Base-by-base conservation (phyloP, 2,113 vertebrate species). In the Todiramphus chloris region DNA sequence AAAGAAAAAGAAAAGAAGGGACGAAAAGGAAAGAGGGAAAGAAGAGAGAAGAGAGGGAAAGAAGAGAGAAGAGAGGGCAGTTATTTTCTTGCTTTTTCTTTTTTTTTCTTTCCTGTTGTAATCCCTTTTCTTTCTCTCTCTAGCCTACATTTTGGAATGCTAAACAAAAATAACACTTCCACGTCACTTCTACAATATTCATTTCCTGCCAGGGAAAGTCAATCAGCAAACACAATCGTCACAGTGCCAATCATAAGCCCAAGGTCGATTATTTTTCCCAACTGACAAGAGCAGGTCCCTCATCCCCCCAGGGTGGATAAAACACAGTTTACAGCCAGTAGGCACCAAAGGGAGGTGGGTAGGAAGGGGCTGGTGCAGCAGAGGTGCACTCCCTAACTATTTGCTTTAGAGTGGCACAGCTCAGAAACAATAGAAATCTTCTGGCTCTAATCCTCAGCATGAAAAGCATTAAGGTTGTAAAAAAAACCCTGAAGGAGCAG, bases 371-470 rank as follows among this genome's bases (percentile, higher is more conserved):
- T 5, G 0, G 13, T n/a, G 44, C 77, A 30, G 44, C 9, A 7
- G 58, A 66, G 13, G 23, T 41, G 83, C 16, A 20, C 4, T 0
- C 37, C 43, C 81, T 35, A 16, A 92, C 19, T 63, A 21, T 74
- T 92, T 89, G n/a, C 37, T 92, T 93, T 44, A 88, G 50, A 50
- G 33, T n/a, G 6, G 28, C 74, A 75, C 31, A 83, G 28, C 51
- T 90, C 83, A 76, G 87, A 96, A 97, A 90, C 33, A 67, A 64
- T 51, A 95, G 67, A 74, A 94, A 83, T 25, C 14, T 87, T 78
- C 55, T 64, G 31, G 23, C 18, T 87, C 43, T 75, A 74, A 69
- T 64, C 19, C 39, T 63, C 33, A 53, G 39, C 46, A 39, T 83
- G 50, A 79, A 93, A 87, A 82, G 53, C 51, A 58, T 7, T 73